Conservation (phyloP, 1,140 invertebrate genomes). For the Drosophila pachea region DNA sequence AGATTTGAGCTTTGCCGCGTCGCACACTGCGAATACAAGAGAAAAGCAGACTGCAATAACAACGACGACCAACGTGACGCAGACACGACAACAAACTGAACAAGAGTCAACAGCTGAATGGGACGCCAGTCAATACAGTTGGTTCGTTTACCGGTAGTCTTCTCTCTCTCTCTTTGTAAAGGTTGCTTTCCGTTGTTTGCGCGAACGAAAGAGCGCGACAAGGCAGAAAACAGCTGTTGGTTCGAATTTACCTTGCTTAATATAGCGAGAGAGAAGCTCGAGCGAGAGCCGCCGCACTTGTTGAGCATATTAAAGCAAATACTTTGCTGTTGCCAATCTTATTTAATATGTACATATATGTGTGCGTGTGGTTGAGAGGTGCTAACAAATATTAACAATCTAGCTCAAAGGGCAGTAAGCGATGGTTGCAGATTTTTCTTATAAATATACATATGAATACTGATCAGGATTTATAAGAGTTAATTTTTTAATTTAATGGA, state of each 20-base stretch:
- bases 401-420: background rate
- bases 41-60: conserved; percentile 4
- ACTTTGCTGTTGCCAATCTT: background rate
- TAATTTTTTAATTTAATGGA: no score
- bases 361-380: background rate
- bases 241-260: background rate
- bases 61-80: conserved; percentile 32
- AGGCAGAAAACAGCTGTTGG: conserved; percentile 39
- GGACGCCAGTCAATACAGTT: conserved; percentile 3
- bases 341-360: background rate
- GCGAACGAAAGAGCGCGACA: background rate
- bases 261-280: background rate
- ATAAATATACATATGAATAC: no score
- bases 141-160: conserved; percentile 22
- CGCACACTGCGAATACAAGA: conserved; percentile 8
- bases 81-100: conserved; percentile 52
- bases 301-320: conserved; percentile 26
- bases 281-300: conserved; percentile 31
- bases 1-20: conserved; percentile 4
- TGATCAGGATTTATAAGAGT: no score
- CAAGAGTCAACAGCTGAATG: conserved; percentile 31
- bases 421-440: background rate
- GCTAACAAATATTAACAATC: background rate
- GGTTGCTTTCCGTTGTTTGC: background rate
- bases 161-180: background rate